Evolutionary conservation across 2,888 invertebrate genomes (phyloP).

Genomic region (Azorinus chamasolen): DNA sequence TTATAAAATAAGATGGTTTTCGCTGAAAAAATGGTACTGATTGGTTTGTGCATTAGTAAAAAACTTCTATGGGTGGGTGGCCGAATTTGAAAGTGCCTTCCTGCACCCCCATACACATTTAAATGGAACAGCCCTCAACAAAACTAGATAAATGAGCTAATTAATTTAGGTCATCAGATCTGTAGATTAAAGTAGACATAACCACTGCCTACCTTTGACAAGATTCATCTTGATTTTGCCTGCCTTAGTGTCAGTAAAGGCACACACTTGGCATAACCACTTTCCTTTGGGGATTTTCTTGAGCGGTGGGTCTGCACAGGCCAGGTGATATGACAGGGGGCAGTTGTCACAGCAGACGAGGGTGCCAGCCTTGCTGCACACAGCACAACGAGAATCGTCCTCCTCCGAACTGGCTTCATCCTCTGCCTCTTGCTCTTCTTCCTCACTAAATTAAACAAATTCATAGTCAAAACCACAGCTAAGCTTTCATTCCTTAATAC

Average conservation of each 20-base stretch:
- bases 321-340: conserved; percentile 78
- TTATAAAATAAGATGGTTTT: too few species aligned
- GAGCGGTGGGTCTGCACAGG: conserved; percentile 78
- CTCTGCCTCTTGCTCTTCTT: conserved; percentile 66
- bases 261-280: conserved; percentile 81
- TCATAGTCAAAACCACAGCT: too few species aligned
- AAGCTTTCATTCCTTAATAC: too few species aligned
- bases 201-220: conserved; percentile 46
- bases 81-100: too few species aligned
- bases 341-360: conserved; percentile 81
- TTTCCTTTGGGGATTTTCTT: conserved; percentile 80
- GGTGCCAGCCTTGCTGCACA: conserved; percentile 76
- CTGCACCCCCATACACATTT: too few species aligned
- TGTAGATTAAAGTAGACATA: too few species aligned
- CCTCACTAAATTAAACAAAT: conserved; percentile 32
- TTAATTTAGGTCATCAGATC: too few species aligned
- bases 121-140: too few species aligned
- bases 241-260: conserved; percentile 68
- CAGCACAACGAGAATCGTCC: conserved; percentile 74
- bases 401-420: conserved; percentile 70
- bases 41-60: too few species aligned
- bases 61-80: too few species aligned
- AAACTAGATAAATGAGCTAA: too few species aligned
- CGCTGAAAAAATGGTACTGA: too few species aligned
- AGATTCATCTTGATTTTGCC: conserved; percentile 72